Conservation (phyloP, 2,113 vertebrate species). For the Corydoras maculifer region DNA sequence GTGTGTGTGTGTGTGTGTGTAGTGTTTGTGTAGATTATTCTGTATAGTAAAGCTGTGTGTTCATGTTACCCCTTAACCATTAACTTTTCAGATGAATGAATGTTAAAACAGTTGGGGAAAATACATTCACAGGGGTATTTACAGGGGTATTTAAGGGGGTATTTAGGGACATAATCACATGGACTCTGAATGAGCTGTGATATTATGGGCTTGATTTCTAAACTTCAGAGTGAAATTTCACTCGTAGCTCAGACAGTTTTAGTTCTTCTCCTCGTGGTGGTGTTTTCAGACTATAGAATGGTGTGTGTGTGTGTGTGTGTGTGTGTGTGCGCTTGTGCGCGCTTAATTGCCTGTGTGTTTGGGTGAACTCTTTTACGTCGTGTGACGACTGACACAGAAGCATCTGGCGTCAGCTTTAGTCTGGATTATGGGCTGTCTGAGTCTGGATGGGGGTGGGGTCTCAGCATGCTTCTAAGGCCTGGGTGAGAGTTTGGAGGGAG, state of each 20-base stretch:
- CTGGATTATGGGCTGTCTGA: constrained; percentile 20
- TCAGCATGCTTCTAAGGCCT: neutral
- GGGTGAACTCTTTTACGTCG: constrained; percentile 41
- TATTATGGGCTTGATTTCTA: too few species aligned
- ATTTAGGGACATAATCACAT: too few species aligned
- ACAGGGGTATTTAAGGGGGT: too few species aligned
- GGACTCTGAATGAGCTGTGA: too few species aligned
- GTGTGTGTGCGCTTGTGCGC: neutral
- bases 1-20: constrained; percentile 8
- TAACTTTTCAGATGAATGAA: too few species aligned
- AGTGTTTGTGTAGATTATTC: neutral
- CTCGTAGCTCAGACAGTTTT: constrained; percentile 46
- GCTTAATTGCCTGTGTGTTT: neutral
- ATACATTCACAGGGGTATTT: too few species aligned
- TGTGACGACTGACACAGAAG: constrained; percentile 53
- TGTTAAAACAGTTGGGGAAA: too few species aligned
- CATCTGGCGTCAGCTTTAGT: constrained; percentile 64
- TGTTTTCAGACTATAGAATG: constrained; percentile 48
- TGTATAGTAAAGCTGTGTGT: too few species aligned
- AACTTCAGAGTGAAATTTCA: neutral
- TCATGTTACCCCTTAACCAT: too few species aligned
- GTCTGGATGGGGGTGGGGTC: constrained; percentile 4
- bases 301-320: neutral
- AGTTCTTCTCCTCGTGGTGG: constrained; percentile 49
- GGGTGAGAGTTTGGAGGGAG: neutral